A percentile compares a stretch with the other conserved stretches of the same genome.
phyloP scores from a whole-genome alignment of 1,140 invertebrate genomes.

The Lycorma delicatula region DNA sequence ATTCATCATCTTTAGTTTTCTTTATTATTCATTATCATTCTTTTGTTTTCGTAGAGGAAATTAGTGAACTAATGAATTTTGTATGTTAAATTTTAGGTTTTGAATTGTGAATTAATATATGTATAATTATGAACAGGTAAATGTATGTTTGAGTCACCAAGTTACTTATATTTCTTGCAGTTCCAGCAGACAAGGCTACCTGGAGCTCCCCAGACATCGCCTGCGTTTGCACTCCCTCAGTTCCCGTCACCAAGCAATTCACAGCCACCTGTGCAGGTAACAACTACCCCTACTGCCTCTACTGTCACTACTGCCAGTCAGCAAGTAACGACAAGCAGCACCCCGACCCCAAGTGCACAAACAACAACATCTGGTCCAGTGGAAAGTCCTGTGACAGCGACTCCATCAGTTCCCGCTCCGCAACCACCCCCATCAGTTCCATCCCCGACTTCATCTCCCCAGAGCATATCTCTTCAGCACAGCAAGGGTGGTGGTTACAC shows the following conservation, averaged over 20 bases:
- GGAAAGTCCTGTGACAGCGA: constrained; percentile 36
- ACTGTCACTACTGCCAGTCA: constrained; percentile 30
- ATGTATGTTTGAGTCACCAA: too few species aligned
- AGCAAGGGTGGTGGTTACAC: constrained; percentile 9
- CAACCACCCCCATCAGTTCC: not conserved
- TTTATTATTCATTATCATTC: too few species aligned
- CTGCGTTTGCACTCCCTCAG: constrained; percentile 26
- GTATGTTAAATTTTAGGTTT: too few species aligned
- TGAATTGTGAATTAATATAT: too few species aligned
- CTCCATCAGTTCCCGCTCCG: constrained; percentile 6
- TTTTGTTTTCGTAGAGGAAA: too few species aligned
- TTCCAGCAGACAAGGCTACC: constrained; percentile 10
- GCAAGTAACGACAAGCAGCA: not conserved
- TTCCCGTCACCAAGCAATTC: constrained; percentile 29
- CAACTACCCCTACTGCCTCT: constrained; percentile 37
- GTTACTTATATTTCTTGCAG: not conserved
- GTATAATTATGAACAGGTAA: too few species aligned
- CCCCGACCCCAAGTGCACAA: not conserved
- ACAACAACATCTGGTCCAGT: constrained; percentile 25
- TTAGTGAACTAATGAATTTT: too few species aligned
- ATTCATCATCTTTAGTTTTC: too few species aligned
- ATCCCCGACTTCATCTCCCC: constrained; percentile 4
- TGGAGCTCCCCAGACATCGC: constrained; percentile 23
- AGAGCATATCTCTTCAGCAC: constrained; percentile 1
- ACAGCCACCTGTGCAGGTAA: constrained; percentile 19